Evolutionary conservation across 2,113 vertebrate species (phyloP).

Genomic region (Elachura formosa): DNA sequence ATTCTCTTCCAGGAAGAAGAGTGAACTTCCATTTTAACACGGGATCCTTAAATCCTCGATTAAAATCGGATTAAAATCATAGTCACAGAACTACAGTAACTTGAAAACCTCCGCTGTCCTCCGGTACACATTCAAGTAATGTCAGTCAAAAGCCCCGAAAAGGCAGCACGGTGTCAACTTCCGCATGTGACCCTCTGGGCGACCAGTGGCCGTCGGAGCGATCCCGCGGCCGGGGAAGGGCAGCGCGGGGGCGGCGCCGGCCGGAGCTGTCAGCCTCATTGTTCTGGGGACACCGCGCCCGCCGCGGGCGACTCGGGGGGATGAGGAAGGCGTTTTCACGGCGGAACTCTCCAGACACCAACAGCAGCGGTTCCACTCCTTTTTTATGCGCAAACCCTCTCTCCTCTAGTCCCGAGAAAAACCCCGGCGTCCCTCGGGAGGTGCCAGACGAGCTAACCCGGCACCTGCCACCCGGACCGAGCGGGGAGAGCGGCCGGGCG

Average conservation of each 20-base stretch:
- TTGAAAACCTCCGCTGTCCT: background rate
- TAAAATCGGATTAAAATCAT: background rate
- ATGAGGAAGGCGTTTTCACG: background rate
- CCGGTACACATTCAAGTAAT: background rate
- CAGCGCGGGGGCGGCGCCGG: background rate
- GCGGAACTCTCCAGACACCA: background rate
- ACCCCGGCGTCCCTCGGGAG: background rate
- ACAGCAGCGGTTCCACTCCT: background rate
- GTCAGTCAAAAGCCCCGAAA: background rate
- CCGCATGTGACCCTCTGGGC: no score
- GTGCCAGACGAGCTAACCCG: background rate
- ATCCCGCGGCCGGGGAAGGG: background rate
- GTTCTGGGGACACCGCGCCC: background rate
- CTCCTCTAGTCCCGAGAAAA: background rate
- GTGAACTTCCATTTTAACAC: background rate
- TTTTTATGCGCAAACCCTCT: background rate
- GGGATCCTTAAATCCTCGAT: background rate
- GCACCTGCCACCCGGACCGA: background rate
- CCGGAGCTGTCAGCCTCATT: conserved; percentile 12
- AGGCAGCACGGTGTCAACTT: background rate
- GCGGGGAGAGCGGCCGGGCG: background rate
- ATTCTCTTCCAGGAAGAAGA: background rate
- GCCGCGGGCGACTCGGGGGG: background rate
- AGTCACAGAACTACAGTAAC: background rate
- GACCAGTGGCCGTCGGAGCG: rapidly evolving